phyloP scores from a whole-genome alignment of 2,797 vertebrate genomes.

The Poecilia velifera region DNA sequence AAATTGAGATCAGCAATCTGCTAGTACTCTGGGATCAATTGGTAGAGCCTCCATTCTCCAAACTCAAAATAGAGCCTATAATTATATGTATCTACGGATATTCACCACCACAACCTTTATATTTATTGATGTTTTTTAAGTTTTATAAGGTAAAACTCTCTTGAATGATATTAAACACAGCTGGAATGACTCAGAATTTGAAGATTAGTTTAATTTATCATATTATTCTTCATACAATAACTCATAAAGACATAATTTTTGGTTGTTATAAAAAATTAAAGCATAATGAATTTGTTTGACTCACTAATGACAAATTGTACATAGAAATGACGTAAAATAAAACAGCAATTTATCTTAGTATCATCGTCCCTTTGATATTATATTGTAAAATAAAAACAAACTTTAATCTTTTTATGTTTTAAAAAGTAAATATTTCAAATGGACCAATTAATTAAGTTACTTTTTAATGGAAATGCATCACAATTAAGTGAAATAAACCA shows the following conservation, averaged over 20 bases:
- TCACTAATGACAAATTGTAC: neutral
- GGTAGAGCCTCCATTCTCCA: too few species aligned
- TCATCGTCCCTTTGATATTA: neutral
- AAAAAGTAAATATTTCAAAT: conserved; percentile 1
- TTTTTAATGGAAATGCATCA: too few species aligned
- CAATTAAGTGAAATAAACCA: conserved; percentile 2
- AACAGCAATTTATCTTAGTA: neutral
- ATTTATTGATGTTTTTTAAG: neutral
- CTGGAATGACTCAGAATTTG: neutral
- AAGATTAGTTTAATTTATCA: neutral
- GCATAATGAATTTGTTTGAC: neutral
- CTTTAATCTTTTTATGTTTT: neutral
- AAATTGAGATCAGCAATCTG: too few species aligned
- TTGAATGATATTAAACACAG: neutral
- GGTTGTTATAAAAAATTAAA: neutral
- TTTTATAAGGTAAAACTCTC: neutral
- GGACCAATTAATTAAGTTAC: too few species aligned
- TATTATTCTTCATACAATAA: neutral
- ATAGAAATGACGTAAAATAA: neutral
- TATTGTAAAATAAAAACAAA: neutral
- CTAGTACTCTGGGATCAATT: too few species aligned
- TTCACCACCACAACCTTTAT: neutral
- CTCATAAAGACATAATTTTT: neutral
- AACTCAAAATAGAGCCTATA: too few species aligned
- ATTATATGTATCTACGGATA: neutral